Conservation (phyloP, 2,797 vertebrate species). For the Loriculus beryllinus region DNA sequence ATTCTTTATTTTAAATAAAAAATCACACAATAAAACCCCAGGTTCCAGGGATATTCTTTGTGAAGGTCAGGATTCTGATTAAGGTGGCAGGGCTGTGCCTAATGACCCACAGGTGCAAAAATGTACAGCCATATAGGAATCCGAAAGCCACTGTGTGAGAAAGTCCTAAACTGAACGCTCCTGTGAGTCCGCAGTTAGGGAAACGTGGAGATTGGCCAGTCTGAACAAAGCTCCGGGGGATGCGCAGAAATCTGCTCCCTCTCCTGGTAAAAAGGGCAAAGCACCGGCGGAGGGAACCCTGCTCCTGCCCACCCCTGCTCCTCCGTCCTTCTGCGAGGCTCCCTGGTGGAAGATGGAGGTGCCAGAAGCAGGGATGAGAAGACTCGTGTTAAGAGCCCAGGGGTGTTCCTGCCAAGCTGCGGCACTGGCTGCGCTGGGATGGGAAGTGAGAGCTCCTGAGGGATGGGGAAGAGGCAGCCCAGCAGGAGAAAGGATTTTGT, state of each 20-base stretch:
- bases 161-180: not conserved
- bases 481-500: not conserved
- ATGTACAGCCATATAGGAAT: not conserved
- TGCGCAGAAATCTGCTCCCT: not conserved
- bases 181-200: not conserved
- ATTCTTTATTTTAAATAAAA: not conserved
- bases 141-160: not conserved
- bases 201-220: not conserved
- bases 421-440: rapidly evolving
- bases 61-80: not conserved
- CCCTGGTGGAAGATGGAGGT: not conserved
- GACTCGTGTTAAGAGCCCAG: rapidly evolving
- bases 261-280: not conserved
- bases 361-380: rapidly evolving
- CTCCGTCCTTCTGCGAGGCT: rapidly evolving
- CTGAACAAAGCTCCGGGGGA: not conserved
- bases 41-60: not conserved
- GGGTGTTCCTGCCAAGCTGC: rapidly evolving
- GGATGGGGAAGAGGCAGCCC: not conserved
- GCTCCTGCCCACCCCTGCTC: no score
- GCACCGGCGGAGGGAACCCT: rapidly evolving
- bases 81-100: not conserved
- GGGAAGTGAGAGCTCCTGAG: not conserved
- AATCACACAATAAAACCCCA: not conserved
- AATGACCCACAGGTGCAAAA: not conserved